phyloP scores from a whole-genome alignment of 1,140 invertebrate species.

The Venturia canescens region DNA sequence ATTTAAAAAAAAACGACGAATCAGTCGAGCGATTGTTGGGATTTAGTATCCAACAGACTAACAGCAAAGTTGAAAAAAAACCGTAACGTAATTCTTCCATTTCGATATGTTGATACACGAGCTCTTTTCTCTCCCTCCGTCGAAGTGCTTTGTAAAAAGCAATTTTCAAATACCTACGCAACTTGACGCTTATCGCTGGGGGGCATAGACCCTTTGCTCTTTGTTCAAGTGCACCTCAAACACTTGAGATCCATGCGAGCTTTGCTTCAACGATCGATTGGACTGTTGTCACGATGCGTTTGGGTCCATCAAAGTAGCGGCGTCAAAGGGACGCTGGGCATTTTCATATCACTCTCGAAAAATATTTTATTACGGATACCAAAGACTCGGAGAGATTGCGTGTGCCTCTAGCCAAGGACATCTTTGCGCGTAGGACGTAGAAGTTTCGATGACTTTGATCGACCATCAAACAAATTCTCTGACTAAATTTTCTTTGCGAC shows the following conservation, averaged over 20 bases:
- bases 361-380: background rate
- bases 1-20: too few relatives aligned
- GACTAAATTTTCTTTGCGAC: background rate
- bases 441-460: too few relatives aligned
- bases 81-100: background rate
- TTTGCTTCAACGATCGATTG: background rate
- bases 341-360: background rate
- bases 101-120: background rate
- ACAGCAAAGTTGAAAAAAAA: background rate
- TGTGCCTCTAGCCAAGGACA: too few relatives aligned
- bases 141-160: background rate
- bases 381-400: too few relatives aligned
- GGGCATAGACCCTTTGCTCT: background rate
- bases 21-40: too few relatives aligned
- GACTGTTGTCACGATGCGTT: background rate
- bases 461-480: too few relatives aligned
- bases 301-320: background rate
- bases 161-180: conserved; percentile 26
- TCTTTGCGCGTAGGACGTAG: too few relatives aligned
- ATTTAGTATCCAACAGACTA: too few relatives aligned
- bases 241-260: conserved; percentile 1
- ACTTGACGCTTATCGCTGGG: background rate
- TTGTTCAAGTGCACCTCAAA: conserved; percentile 7
- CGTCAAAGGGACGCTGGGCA: background rate
- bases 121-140: background rate